Conservation (phyloP, 2,888 invertebrate species). For the Mesorhabditis spiculigera region DNA sequence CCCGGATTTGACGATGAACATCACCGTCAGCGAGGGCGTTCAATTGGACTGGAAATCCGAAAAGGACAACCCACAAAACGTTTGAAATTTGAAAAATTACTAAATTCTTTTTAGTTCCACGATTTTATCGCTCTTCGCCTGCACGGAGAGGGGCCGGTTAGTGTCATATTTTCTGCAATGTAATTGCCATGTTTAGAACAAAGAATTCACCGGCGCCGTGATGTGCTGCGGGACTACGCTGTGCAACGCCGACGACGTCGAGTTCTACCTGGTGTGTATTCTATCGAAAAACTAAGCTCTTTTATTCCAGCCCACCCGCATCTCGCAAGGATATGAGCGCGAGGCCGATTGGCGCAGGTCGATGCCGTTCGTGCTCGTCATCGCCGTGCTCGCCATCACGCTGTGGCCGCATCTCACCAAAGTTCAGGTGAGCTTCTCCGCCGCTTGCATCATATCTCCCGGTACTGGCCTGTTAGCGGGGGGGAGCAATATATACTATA, state of each 20-base stretch:
- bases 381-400: background rate
- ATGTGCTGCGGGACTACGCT: background rate
- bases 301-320: background rate
- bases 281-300: background rate
- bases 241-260: constrained; percentile 2
- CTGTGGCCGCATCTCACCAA: constrained; percentile 3
- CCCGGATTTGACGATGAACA: background rate
- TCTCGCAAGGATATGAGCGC: background rate
- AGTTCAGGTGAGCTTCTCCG: background rate
- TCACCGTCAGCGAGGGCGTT: background rate
- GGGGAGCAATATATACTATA: background rate
- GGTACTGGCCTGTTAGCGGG: background rate
- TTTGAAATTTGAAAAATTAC: too few relatives aligned
- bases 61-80: background rate
- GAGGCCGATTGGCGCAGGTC: background rate
- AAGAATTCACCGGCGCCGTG: background rate
- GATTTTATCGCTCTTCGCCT: too few relatives aligned
- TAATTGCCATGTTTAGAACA: background rate
- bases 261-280: background rate
- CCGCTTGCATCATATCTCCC: background rate
- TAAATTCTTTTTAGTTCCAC: too few relatives aligned
- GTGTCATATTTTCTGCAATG: too few relatives aligned
- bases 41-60: background rate
- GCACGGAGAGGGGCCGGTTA: too few relatives aligned
- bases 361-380: background rate